These are phyloP conservation scores for Sminthurinus aureus DNA, from an alignment of 2,888 invertebrate genomes.

Conservation along the genomic window DNA sequence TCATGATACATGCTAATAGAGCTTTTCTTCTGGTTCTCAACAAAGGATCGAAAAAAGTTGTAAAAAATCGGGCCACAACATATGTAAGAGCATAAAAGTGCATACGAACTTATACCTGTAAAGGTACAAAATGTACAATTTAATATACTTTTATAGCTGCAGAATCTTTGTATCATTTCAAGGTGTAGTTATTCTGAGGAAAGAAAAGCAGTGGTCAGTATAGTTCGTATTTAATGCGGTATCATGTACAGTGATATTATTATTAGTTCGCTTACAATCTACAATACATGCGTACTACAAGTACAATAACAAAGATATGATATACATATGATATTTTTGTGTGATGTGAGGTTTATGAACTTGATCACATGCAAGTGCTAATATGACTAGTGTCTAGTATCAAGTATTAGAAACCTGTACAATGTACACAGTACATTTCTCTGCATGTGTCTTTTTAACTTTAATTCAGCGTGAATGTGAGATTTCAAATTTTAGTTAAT, in stretches of 20 bases:
- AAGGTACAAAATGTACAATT: too few species aligned
- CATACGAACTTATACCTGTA: too few species aligned
- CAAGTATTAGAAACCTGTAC: too few species aligned
- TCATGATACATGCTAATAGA: constrained; percentile 30
- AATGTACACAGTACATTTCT: neutral
- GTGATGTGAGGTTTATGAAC: constrained; percentile 18
- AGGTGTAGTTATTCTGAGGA: too few species aligned
- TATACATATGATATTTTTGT: neutral
- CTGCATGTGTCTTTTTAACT: neutral
- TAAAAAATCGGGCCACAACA: neutral
- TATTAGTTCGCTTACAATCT: neutral
- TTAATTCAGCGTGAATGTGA: constrained; percentile 27
- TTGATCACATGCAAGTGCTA: constrained; percentile 21
- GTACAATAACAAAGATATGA: neutral
- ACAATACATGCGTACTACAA: neutral
- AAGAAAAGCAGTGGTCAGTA: neutral
- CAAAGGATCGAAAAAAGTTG: neutral
- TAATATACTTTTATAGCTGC: too few species aligned
- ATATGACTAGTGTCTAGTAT: constrained; percentile 12
- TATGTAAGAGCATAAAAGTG: neutral
- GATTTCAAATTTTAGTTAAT: constrained; percentile 12
- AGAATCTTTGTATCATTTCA: too few species aligned
- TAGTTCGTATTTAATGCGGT: too few species aligned
- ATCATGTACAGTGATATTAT: neutral
- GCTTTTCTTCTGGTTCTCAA: constrained; percentile 4